phyloP scores from a whole-genome alignment of 2,113 vertebrate genomes.

The Nettapus auritus region DNA sequence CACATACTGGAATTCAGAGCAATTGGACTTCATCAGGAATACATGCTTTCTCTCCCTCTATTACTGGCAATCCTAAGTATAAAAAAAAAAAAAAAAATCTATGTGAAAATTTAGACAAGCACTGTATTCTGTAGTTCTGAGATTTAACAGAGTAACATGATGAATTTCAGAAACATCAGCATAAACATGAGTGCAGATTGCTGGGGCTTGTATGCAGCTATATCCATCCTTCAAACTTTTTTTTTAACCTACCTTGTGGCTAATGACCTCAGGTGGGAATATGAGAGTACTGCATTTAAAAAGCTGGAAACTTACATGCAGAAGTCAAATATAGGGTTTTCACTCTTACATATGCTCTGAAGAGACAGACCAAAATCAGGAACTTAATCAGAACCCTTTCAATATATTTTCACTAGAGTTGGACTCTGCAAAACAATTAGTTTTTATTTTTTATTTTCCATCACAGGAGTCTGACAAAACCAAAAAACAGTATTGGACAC shows the following conservation, averaged over 20 bases:
- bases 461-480: background rate
- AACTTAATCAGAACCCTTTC: slow-evolving; percentile 18
- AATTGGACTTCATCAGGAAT: background rate
- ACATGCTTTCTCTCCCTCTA: background rate
- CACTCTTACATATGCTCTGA: background rate
- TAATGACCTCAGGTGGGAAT: slow-evolving; percentile 83
- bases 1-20: background rate
- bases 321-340: slow-evolving; percentile 43
- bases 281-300: slow-evolving; percentile 52
- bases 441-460: background rate
- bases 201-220: slow-evolving; percentile 55
- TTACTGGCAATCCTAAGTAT: background rate
- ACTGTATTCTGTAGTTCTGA: slow-evolving; percentile 32
- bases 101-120: slow-evolving; percentile 59
- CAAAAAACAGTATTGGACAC: background rate
- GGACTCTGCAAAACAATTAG: slow-evolving; percentile 6
- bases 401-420: background rate
- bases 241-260: slow-evolving; percentile 75
- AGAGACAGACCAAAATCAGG: slow-evolving; percentile 5
- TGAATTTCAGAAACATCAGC: slow-evolving; percentile 78
- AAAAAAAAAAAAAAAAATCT: background rate
- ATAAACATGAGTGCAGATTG: slow-evolving; percentile 71
- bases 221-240: slow-evolving; percentile 66
- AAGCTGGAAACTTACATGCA: slow-evolving; percentile 34
- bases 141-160: slow-evolving; percentile 61